Percentiles rank a stretch among this genome's conserved stretches.
Conservation (phyloP, 2,888 invertebrate genomes). For the Brachypterus glaber region DNA sequence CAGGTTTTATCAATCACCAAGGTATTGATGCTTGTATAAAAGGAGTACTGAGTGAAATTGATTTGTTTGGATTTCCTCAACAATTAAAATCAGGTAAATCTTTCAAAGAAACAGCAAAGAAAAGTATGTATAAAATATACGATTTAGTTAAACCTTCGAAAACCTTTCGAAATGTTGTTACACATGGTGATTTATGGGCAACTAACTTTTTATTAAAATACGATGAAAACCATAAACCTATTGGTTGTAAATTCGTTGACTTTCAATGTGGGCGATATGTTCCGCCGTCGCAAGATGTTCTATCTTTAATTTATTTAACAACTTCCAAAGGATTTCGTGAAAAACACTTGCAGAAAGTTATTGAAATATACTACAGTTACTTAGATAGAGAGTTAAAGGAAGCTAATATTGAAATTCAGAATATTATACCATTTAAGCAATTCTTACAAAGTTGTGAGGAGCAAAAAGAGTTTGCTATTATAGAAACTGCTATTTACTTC, state of each 20-base stretch:
- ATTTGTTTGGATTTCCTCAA: constrained; percentile 27
- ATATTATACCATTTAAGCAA: constrained; percentile 27
- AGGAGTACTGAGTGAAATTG: constrained; percentile 27
- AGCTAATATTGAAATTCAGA: constrained; percentile 22
- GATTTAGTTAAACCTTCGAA: constrained; percentile 33
- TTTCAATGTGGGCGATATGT: constrained; percentile 44
- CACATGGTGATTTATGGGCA: constrained; percentile 56
- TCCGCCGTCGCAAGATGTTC: constrained; percentile 57
- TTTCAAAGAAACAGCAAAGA: constrained; percentile 21
- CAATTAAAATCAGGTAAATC: constrained; percentile 25
- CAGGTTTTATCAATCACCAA: constrained; percentile 22
- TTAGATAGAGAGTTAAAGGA: constrained; percentile 28
- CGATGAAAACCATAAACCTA: constrained; percentile 20
- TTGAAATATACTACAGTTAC: constrained; percentile 32
- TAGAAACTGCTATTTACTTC: constrained; percentile 29
- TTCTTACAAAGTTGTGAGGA: constrained; percentile 34
- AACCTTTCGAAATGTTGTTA: constrained; percentile 45
- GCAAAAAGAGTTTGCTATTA: constrained; percentile 30
- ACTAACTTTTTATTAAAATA: constrained; percentile 44
- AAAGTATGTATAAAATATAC: constrained; percentile 24
- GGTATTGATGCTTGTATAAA: constrained; percentile 28
- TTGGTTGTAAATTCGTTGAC: constrained; percentile 35
- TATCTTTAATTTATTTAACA: constrained; percentile 34
- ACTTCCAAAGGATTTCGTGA: constrained; percentile 29
- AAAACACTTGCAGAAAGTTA: constrained; percentile 26